Base-by-base conservation (phyloP, 2,113 vertebrate genomes). In the Gopherus evgoodei region DNA sequence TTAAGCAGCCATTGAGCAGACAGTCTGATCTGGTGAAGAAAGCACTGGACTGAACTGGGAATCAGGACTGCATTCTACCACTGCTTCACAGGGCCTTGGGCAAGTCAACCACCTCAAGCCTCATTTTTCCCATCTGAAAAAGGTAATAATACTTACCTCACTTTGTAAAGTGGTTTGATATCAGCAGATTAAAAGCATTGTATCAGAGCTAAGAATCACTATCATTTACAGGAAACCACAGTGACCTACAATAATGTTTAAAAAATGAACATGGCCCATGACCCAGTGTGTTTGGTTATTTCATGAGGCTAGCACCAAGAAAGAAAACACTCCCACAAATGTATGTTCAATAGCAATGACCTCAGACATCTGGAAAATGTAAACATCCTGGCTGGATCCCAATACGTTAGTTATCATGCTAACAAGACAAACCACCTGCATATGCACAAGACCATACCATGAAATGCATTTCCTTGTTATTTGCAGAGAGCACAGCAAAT, bases 191-290 rank as follows among this genome's bases (percentile, higher is more conserved):
- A 59, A 92, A 84, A 84, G 8, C 6, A 7, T 6, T 3, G 0
- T 49, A 47, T 65, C 24, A 29, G 42, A 47, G 75, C 42, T 49
- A 42, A 57, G 2, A 44, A n/a, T 4, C 9, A 42, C 35, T 24
- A 6, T 16, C 31, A 91, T 35, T 49, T 83, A 22, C 25, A 81
- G 24, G 8, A 42, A 81, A 81, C 5, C 0, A 16, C 29, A 22
- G 4, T 35, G 52, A 29, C 16, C 81, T 6, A 25, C 84, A 42
- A 78, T 69, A 84, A 84, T 16, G 42, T 78, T 1, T 11, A n/a
- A 31, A 24, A 84, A 84, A 11, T 0, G 4, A 88, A 2, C 3
- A 65, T 59, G 3, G 6, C 27, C 17, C 7, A 2, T 42, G 31
- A 17, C 7, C 56, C 14, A 54, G 31, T 69, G 16, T 3, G 72